A percentile compares a stretch with the other conserved stretches of the same genome.
phyloP scores from a whole-genome alignment of 2,797 vertebrate genomes.

The Myripristis jacobus region DNA sequence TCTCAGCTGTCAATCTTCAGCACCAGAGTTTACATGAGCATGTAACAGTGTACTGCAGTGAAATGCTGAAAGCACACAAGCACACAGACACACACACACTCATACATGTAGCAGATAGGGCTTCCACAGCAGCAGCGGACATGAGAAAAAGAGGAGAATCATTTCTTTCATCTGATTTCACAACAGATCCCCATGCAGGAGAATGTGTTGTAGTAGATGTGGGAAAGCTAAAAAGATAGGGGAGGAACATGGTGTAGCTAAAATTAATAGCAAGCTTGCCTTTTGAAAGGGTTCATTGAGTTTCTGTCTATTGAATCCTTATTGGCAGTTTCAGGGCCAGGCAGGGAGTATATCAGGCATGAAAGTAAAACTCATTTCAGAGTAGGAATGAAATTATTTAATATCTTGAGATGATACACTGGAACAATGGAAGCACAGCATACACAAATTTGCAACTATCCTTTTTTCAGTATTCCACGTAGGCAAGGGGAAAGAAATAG shows the following conservation, averaged over 20 bases:
- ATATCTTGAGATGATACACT: not conserved
- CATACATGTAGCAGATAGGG: slow-evolving; percentile 40
- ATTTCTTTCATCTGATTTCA: slow-evolving; percentile 66
- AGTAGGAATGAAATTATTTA: not conserved
- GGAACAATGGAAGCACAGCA: no score
- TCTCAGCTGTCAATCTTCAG: slow-evolving; percentile 70
- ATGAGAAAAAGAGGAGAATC: slow-evolving; percentile 23
- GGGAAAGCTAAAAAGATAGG: slow-evolving; percentile 48
- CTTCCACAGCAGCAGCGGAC: slow-evolving; percentile 53
- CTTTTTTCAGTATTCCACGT: no score
- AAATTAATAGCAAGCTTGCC: slow-evolving; percentile 56
- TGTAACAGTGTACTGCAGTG: slow-evolving; percentile 7
- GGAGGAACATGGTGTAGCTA: slow-evolving; percentile 52
- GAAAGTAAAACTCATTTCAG: not conserved
- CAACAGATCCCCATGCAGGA: slow-evolving; percentile 55
- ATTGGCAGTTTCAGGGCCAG: slow-evolving; percentile 36
- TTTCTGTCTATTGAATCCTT: slow-evolving; percentile 30
- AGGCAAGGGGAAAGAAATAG: not conserved
- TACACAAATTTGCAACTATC: no score
- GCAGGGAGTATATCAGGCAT: slow-evolving; percentile 5
- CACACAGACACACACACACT: slow-evolving; percentile 6
- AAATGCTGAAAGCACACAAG: slow-evolving; percentile 24
- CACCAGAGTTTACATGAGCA: slow-evolving; percentile 54
- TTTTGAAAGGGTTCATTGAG: slow-evolving; percentile 49
- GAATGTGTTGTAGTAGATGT: slow-evolving; percentile 40